Conservation (phyloP, 2,113 vertebrate species). For the Catagonus wagneri region DNA sequence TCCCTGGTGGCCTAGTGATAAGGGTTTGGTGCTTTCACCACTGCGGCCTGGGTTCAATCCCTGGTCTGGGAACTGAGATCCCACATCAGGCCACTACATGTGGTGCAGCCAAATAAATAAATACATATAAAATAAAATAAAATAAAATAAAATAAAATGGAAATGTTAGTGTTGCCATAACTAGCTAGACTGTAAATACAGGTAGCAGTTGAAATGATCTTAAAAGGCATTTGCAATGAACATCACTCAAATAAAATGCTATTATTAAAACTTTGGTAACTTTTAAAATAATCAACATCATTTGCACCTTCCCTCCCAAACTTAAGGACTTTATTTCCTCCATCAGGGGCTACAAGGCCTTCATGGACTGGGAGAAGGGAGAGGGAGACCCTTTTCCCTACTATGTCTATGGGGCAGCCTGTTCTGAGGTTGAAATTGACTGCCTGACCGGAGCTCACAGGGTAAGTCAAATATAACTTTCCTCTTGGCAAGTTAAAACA, state of each 20-base stretch:
- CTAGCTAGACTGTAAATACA: neutral
- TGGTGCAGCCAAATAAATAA: too few relatives aligned
- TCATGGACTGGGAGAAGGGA: constrained; percentile 92
- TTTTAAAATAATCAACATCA: neutral
- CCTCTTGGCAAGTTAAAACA: neutral
- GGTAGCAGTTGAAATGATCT: neutral
- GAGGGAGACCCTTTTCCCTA: constrained; percentile 89
- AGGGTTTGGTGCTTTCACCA: too few relatives aligned
- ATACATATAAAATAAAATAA: too few relatives aligned
- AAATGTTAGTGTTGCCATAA: neutral
- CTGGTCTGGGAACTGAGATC: too few relatives aligned
- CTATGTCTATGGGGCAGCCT: constrained; percentile 89
- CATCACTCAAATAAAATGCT: neutral
- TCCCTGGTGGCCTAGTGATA: too few relatives aligned
- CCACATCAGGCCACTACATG: too few relatives aligned
- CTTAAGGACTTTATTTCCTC: constrained; percentile 61
- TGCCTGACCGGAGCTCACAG: constrained; percentile 92
- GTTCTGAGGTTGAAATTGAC: constrained; percentile 93
- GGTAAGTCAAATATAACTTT: constrained; percentile 80
- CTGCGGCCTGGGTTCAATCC: too few relatives aligned
- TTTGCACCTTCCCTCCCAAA: neutral
- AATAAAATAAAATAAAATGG: too few relatives aligned
- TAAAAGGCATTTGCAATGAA: neutral
- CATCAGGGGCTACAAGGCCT: constrained; percentile 88
- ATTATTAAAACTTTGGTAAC: neutral